Evolutionary conservation across 2,113 vertebrate genomes (phyloP).

Genomic region (Noturus placidus): DNA sequence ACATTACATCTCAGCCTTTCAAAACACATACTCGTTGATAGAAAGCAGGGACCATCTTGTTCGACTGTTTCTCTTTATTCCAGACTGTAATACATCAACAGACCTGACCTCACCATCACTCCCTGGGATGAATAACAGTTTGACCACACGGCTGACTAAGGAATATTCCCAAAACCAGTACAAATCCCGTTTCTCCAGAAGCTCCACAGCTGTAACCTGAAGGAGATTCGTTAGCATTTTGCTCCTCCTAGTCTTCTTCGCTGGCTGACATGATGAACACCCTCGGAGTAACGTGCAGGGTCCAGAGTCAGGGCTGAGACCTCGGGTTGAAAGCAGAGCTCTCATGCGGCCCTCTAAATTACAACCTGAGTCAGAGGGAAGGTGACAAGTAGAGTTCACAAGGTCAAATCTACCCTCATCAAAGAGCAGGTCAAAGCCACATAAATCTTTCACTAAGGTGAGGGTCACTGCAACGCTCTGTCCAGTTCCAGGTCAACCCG

Average conservation of each 20-base stretch:
- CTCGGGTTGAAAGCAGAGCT: slow-evolving; percentile 53
- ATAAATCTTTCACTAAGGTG: slow-evolving; percentile 78
- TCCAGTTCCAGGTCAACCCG: slow-evolving; percentile 68
- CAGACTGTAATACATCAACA: neutral
- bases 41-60: neutral
- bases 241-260: slow-evolving; percentile 24
- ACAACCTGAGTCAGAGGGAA: slow-evolving; percentile 63
- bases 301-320: slow-evolving; percentile 58
- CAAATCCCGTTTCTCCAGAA: slow-evolving; percentile 40
- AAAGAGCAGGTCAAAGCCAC: slow-evolving; percentile 75
- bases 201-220: slow-evolving; percentile 59
- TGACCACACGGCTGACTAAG: slow-evolving; percentile 22
- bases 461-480: slow-evolving; percentile 69
- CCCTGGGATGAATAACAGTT: slow-evolving; percentile 33
- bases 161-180: slow-evolving; percentile 16
- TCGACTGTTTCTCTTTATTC: neutral
- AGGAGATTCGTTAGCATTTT: slow-evolving; percentile 67
- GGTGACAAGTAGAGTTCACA: slow-evolving; percentile 52
- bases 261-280: slow-evolving; percentile 64
- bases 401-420: slow-evolving; percentile 67
- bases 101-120: neutral
- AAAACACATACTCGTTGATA: neutral
- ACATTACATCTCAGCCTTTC: neutral
- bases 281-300: slow-evolving; percentile 57
- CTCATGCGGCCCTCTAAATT: slow-evolving; percentile 67